Evolutionary conservation across 2,888 invertebrate species (phyloP), one percentile per base, ranked within the genome.

Genomic region (Dichetophora obliterata): DNA sequence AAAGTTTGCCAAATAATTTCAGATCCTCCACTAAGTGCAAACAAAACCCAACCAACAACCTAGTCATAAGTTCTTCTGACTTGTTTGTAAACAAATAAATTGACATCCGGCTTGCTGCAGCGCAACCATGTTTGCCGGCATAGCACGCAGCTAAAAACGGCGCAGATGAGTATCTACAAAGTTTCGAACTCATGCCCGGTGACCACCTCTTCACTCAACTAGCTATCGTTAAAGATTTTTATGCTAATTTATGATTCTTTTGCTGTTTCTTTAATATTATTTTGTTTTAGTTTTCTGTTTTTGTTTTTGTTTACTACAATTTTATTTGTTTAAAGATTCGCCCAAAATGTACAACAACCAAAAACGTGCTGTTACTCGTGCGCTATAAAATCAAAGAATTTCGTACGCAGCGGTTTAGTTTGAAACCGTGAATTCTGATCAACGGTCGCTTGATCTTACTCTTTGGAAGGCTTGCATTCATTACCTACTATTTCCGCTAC

Each of bases 361-460:
- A 27, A 54, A 57, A 52, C 43, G 63, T 69, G 57, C 59, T 69
- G 57, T 52, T 63, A 31, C 68, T 79, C 79, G 75, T 63, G 14
- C 65, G 71, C 82, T 88, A 87, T 87, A 87, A 87, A 87, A 84
- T 81, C 79, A 82, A 83, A 83, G 80, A 83, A 83, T 83, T 81
- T 82, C 80, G 79, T 82, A 82, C 82, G 83, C 84, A 83, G 65
- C 80, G 81, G 81, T 85, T 86, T 87, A 87, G 87, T 88, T 80
- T 80, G 83, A 84, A 83, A 81, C 79, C 76, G 77, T 72, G 54
- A 75, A 80, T 34, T 71, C 76, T 69, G 70, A 75, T 31, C 66
- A 75, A 80, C 77, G 76, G 82, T 82, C 85, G 84, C 81, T 80
- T 63, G 22, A 57, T n/a, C 34, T 9, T 8, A 19, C 14, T 57